Percentiles rank a stretch among this genome's conserved stretches.
Conservation (phyloP, 2,888 invertebrate genomes). For the Camptogramma bilineatum region DNA sequence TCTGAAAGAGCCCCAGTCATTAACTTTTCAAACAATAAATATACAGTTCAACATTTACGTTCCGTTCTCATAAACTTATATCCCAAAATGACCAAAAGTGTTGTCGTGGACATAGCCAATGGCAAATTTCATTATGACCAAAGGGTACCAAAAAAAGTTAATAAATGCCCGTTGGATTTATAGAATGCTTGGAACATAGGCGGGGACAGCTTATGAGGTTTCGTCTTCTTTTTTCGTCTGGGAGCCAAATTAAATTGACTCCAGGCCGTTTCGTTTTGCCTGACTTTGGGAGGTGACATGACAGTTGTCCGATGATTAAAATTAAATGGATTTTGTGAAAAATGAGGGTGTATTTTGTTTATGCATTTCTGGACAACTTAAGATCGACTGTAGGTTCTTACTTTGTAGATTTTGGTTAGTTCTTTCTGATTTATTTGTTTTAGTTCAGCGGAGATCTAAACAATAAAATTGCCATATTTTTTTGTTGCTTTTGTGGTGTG, state of each 20-base stretch:
- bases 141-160: conserved; percentile 63
- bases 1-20: conserved; percentile 21
- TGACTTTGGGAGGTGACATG: conserved; percentile 55
- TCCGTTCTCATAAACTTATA: conserved; percentile 34
- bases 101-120: conserved; percentile 59
- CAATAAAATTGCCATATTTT: no score
- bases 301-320: conserved; percentile 47
- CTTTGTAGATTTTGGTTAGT: background rate
- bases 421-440: background rate
- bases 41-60: conserved; percentile 22
- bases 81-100: conserved; percentile 32
- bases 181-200: conserved; percentile 70
- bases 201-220: conserved; percentile 75
- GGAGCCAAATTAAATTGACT: conserved; percentile 77
- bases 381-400: background rate
- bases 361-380: background rate
- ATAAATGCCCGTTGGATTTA: conserved; percentile 66
- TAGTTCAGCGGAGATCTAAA: no score
- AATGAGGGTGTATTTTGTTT: conserved; percentile 34
- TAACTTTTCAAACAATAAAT: conserved; percentile 29
- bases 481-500: no score
- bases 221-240: conserved; percentile 74
- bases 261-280: conserved; percentile 53
- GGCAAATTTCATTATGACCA: conserved; percentile 61
- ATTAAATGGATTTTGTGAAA: conserved; percentile 43